These are phyloP conservation scores for Neodiprion fabricii DNA, from an alignment of 1,140 invertebrate species.

Conservation along the genomic window DNA sequence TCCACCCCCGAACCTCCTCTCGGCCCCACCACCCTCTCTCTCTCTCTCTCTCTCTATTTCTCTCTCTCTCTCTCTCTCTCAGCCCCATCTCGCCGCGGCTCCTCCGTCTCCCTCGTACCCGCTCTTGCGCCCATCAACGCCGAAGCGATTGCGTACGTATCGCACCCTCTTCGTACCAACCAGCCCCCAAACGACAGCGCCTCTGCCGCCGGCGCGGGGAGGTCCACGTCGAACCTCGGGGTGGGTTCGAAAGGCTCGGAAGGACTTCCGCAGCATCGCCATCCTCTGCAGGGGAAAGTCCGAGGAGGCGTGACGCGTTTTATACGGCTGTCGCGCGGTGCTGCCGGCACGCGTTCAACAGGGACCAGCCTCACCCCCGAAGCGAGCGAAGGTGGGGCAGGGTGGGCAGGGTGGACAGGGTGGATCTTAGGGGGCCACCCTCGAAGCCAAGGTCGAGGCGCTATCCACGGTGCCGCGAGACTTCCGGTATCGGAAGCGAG, in stretches of 20 bases:
- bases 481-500: slow-evolving; percentile 6
- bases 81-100: background rate
- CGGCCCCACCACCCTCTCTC: background rate
- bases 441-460: background rate
- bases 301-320: too few species aligned
- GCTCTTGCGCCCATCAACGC: slow-evolving; percentile 6
- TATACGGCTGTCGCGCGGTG: too few species aligned
- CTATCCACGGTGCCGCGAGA: background rate
- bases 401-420: too few species aligned
- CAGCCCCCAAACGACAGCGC: slow-evolving; percentile 3
- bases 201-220: background rate
- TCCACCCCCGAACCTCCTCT: background rate
- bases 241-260: background rate
- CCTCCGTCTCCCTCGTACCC: background rate
- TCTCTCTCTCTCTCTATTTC: background rate
- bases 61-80: slow-evolving; percentile 1
- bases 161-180: background rate
- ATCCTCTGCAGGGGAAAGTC: too few species aligned
- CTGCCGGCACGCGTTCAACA: too few species aligned
- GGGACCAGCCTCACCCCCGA: too few species aligned
- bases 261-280: too few species aligned
- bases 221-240: background rate
- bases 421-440: too few species aligned
- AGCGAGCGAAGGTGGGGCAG: too few species aligned
- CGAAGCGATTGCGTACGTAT: background rate